Evolutionary conservation across 2,113 vertebrate species (phyloP), one percentile per base, ranked within the genome.

Genomic region (Lepus europaeus): DNA sequence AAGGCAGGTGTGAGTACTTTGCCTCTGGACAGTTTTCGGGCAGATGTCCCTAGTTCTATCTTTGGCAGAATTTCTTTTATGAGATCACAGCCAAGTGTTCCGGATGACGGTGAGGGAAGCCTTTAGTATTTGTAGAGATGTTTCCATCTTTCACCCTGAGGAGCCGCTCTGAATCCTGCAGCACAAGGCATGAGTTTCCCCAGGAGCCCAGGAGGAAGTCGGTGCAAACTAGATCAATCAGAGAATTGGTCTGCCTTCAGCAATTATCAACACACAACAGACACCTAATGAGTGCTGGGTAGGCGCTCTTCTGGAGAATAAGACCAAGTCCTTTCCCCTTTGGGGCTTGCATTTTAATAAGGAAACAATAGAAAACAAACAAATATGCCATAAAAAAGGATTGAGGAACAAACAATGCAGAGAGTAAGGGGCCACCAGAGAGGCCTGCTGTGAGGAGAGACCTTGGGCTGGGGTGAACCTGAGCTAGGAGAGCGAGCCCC

Each of bases 21-120:
- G 27, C 20, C 51, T 81, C 29, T 11, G 53, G 25, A 76, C 20
- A 31, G 29, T 63, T 90, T 78, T 19, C 59, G 51, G 17, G 39
- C 33, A 27, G 5, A n/a, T 25, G 63, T 93, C 53, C 27, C 61
- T 80, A 76, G 3, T 51, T 89, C 6, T 89, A 36, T 39, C 66
- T 89, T 5, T 56, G 36, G 27, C 27, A 76, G 69, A 56, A 51
- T 82, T 95, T 91, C 36, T 89, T 89, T 89, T 76, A 49, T 2
- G 76, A 70, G 84, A 36, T 76, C 74, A 81, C 23, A 82, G 29
- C 17, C 17, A 82, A 78, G 6, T 56, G 25, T 90, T 49, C 49
- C 80, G 80, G 61, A 53, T 7, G 36, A 31, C 13, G n/a, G 23
- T 69, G n/a, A 66, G 31, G 85, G 36, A 70, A 39, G 29, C 51